A percentile compares a stretch with the other conserved stretches of the same genome.
phyloP scores from a whole-genome alignment of 2,797 vertebrate genomes.

The Coilia nasus region DNA sequence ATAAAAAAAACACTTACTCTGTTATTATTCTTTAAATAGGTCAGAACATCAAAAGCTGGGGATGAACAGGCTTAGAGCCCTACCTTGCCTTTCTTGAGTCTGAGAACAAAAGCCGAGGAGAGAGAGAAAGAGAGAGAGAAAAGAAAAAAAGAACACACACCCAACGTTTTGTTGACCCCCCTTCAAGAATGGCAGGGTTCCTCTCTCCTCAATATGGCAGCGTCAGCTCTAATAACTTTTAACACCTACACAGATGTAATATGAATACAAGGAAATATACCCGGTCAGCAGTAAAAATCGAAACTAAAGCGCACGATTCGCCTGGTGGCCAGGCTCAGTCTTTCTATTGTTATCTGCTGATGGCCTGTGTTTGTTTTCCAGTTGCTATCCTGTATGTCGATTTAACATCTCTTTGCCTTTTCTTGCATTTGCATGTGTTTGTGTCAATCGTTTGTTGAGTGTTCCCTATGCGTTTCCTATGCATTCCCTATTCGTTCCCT shows the following conservation, averaged over 20 bases:
- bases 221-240: constrained; percentile 12
- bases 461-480: too few relatives aligned
- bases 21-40: constrained; percentile 40
- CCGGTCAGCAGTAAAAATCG: not conserved
- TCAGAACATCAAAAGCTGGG: constrained; percentile 44
- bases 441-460: too few relatives aligned
- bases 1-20: constrained; percentile 29
- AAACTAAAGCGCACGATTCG: not conserved
- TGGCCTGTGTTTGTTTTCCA: not conserved
- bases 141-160: not conserved
- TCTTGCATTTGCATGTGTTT: not conserved
- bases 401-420: not conserved
- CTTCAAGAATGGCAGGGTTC: constrained; percentile 15
- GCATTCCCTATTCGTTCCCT: not conserved
- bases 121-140: constrained; percentile 34
- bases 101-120: constrained; percentile 25
- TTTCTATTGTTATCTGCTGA: constrained; percentile 3
- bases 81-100: constrained; percentile 32
- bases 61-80: constrained; percentile 28
- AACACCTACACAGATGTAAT: not conserved
- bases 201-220: not conserved
- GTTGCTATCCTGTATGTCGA: not conserved
- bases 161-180: not conserved
- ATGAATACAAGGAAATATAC: not conserved
- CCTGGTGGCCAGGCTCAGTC: not conserved